Conservation (phyloP, 2,113 vertebrate genomes). For the Tamias sibiricus region DNA sequence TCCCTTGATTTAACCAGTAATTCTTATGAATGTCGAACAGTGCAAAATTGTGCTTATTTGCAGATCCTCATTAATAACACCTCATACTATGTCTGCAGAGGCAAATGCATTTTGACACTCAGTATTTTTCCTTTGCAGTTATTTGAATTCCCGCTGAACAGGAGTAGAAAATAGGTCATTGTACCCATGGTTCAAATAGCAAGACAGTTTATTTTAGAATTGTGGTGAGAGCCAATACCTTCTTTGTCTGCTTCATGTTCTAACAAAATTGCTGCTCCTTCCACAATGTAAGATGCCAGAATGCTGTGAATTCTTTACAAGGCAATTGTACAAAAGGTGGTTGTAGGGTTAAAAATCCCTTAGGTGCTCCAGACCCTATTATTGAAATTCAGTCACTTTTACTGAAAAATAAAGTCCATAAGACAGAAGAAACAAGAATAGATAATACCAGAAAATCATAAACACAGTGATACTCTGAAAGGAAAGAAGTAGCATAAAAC, state of each 20-base stretch:
- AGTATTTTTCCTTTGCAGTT: constrained; percentile 51
- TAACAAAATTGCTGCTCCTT: constrained; percentile 42
- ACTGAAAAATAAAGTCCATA: not conserved
- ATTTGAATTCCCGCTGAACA: constrained; percentile 52
- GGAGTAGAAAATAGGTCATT: constrained; percentile 54
- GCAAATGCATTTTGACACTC: constrained; percentile 69
- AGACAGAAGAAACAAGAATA: not conserved
- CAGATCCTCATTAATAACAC: constrained; percentile 71
- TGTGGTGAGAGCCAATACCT: not conserved
- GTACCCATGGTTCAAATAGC: constrained; percentile 33
- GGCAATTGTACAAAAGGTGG: constrained; percentile 7
- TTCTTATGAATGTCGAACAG: constrained; percentile 58
- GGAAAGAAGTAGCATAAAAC: not conserved
- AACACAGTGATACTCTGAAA: not conserved
- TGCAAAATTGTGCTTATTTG: constrained; percentile 55
- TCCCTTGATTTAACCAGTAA: constrained; percentile 27
- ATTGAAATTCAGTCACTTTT: not conserved
- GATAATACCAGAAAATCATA: not conserved
- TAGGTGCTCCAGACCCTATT: not conserved
- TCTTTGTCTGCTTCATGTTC: constrained; percentile 12
- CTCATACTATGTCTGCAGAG: constrained; percentile 47
- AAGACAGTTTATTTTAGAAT: constrained; percentile 49
- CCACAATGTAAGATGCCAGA: not conserved
- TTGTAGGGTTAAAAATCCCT: constrained; percentile 1
- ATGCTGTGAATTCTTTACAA: constrained; percentile 17